A percentile compares a stretch with the other conserved stretches of the same genome.
Conservation (phyloP, 2,113 vertebrate genomes). For the Periophthalmodon schlosseri region DNA sequence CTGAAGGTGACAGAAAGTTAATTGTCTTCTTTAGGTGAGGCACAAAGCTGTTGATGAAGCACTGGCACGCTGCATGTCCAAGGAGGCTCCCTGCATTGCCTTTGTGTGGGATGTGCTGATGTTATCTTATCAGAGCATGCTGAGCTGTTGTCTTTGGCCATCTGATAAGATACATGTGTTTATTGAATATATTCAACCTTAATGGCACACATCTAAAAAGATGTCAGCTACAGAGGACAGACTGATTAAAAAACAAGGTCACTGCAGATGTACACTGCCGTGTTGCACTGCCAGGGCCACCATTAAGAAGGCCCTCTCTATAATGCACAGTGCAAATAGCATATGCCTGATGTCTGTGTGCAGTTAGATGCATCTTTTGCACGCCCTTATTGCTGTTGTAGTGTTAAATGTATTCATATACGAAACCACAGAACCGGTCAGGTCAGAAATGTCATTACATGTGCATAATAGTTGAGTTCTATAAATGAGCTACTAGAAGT, state of each 20-base stretch:
- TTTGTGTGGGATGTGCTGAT: slow-evolving; percentile 44
- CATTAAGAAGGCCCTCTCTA: not conserved
- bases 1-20: slow-evolving; percentile 63
- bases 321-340: not conserved
- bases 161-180: slow-evolving; percentile 40
- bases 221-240: slow-evolving; percentile 11
- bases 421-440: not conserved
- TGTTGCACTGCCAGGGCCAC: not conserved
- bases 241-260: slow-evolving; percentile 36
- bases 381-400: not conserved
- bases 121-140: slow-evolving; percentile 26
- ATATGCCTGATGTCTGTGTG: not conserved
- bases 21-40: slow-evolving; percentile 54
- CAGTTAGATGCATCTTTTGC: not conserved
- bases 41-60: slow-evolving; percentile 53
- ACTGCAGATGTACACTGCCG: not conserved
- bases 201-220: slow-evolving; percentile 20
- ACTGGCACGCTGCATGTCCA: slow-evolving; percentile 34
- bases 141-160: slow-evolving; percentile 26
- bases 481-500: not conserved
- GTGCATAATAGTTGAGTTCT: not conserved
- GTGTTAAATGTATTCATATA: not conserved
- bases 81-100: slow-evolving; percentile 14
- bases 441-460: not conserved
- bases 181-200: slow-evolving; percentile 25